Evolutionary conservation across 2,797 vertebrate species (phyloP).

Genomic region (Poecilia gillii): DNA sequence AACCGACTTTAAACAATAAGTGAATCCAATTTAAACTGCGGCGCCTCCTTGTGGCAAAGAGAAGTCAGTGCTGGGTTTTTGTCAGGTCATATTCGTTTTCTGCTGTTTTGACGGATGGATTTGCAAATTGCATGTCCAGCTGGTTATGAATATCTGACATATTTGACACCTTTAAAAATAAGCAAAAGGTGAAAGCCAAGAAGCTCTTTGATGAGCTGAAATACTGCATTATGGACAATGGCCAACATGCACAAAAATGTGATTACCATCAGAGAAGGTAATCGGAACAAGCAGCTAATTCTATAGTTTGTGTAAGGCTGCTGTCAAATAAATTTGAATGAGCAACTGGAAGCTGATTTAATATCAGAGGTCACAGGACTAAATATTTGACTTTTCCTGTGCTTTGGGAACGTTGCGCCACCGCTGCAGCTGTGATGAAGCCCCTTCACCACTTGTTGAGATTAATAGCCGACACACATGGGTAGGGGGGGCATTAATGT

Average conservation of each 20-base stretch:
- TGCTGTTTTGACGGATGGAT: neutral
- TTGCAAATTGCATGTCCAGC: conserved; percentile 19
- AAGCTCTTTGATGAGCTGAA: neutral
- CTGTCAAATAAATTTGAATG: conserved; percentile 27
- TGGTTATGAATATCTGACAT: conserved; percentile 19
- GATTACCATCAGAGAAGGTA: neutral
- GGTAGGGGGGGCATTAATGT: conserved; percentile 61
- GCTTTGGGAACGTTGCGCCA: conserved; percentile 45
- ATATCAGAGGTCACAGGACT: conserved; percentile 43
- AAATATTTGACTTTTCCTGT: conserved; percentile 57
- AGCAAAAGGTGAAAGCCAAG: conserved; percentile 1
- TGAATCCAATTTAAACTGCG: conserved; percentile 33
- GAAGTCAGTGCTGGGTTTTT: conserved; percentile 43
- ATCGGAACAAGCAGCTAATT: neutral
- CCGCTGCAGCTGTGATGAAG: conserved; percentile 54
- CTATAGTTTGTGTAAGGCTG: neutral
- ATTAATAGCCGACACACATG: conserved; percentile 63
- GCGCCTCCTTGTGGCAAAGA: conserved; percentile 66
- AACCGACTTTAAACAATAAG: neutral
- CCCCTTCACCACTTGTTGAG: conserved; percentile 71
- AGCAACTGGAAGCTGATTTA: neutral
- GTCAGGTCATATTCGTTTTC: neutral
- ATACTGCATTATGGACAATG: neutral
- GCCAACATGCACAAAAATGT: too few species aligned
- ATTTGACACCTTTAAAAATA: conserved; percentile 1